Evolutionary conservation across 2,113 vertebrate species (phyloP).

Genomic region (Cichladusa arquata): DNA sequence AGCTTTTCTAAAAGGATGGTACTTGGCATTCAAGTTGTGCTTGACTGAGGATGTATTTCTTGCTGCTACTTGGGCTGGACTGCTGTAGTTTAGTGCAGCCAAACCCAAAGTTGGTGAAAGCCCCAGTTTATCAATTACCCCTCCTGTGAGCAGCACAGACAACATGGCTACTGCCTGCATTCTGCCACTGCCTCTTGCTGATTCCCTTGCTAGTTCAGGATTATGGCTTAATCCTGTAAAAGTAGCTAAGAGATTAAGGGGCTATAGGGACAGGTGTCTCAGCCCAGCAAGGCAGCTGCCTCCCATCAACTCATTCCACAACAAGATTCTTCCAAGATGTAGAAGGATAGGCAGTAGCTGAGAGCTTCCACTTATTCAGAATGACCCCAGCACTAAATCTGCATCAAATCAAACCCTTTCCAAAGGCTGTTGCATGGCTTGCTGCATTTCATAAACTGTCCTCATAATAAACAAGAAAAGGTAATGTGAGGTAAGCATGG

Average conservation of each 20-base stretch:
- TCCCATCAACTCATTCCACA: fast-evolving
- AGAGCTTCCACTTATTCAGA: background rate
- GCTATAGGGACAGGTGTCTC: background rate
- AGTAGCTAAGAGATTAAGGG: background rate
- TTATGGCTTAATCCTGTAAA: background rate
- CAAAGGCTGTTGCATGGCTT: background rate
- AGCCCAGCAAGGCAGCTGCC: background rate
- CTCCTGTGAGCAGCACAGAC: background rate
- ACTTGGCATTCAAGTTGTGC: background rate
- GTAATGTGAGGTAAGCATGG: background rate
- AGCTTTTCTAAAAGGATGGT: background rate
- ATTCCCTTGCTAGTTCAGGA: background rate
- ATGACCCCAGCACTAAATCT: background rate
- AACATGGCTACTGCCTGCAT: fast-evolving
- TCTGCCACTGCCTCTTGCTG: background rate
- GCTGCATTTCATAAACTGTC: background rate
- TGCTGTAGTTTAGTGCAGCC: background rate
- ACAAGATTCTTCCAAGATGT: background rate
- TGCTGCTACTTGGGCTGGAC: background rate
- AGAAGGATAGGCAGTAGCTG: background rate
- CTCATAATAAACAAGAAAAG: background rate
- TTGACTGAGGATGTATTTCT: background rate
- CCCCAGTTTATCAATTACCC: background rate
- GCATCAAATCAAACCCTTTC: background rate
- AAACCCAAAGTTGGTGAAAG: background rate